Conservation (phyloP, 2,797 vertebrate genomes). For the Enteromius afrohamiltoni region DNA sequence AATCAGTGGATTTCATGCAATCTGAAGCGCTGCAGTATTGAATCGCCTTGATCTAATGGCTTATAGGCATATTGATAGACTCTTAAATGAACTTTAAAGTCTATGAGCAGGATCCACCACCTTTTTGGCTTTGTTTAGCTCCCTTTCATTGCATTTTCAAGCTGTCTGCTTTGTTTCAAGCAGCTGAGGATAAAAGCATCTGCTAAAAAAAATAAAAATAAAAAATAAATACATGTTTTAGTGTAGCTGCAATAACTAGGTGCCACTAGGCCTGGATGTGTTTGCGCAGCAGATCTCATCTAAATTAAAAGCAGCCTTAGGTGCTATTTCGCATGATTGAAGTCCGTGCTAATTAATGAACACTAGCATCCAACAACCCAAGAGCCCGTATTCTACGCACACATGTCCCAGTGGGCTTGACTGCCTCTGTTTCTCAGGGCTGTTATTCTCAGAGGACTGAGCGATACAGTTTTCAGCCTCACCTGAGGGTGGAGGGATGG, state of each 20-base stretch:
- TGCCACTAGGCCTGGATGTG: conserved; percentile 11
- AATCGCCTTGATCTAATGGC: conserved; percentile 60
- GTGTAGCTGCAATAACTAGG: neutral
- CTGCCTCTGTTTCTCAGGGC: conserved; percentile 26
- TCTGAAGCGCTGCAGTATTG: conserved; percentile 59
- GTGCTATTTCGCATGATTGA: conserved; percentile 33
- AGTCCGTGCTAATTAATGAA: conserved; percentile 36
- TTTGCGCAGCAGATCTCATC: conserved; percentile 7
- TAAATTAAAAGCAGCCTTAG: conserved; percentile 25
- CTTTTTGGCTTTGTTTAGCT: neutral
- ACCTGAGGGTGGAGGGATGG: conserved; percentile 29
- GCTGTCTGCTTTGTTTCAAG: neutral
- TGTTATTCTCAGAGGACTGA: conserved; percentile 19
- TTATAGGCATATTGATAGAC: conserved; percentile 61
- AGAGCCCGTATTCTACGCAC: neutral
- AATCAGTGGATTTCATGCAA: conserved; percentile 64
- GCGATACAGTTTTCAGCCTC: conserved; percentile 23
- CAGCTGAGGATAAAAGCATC: neutral
- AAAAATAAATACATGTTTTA: conserved; percentile 11
- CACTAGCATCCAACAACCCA: conserved; percentile 8
- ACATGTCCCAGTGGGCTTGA: conserved; percentile 8
- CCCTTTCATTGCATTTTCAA: neutral
- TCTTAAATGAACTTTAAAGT: conserved; percentile 60
- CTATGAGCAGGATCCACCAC: neutral
- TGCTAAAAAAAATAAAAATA: neutral